Evolutionary conservation across 2,797 vertebrate species (phyloP).

Genomic region (Spinus olivaceus): DNA sequence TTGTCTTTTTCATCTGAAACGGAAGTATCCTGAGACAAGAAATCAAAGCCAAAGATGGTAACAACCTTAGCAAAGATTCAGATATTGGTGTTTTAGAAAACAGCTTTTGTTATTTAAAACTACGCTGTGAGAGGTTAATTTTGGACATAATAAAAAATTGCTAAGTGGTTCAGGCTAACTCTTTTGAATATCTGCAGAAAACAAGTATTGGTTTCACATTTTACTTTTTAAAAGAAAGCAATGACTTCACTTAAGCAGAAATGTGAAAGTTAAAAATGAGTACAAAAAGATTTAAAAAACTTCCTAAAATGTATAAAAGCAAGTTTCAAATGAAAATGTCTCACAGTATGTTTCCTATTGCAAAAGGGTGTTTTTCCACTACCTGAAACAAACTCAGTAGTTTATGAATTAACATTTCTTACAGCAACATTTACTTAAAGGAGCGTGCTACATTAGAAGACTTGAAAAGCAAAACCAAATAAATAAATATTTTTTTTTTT

Average conservation of each 20-base stretch:
- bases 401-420: not conserved
- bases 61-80: not conserved
- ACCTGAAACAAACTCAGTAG: not conserved
- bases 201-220: not conserved
- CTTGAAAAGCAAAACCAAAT: not conserved
- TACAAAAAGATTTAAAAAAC: not conserved
- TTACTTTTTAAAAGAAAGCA: not conserved
- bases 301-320: not conserved
- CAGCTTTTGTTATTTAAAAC: not conserved
- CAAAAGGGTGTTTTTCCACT: not conserved
- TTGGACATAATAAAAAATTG: not conserved
- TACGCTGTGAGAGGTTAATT: not conserved
- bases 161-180: not conserved
- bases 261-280: not conserved
- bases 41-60: not conserved
- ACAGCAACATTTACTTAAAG: not conserved
- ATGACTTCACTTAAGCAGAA: not conserved
- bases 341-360: not conserved
- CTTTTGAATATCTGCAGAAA: not conserved
- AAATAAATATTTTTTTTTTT: not conserved
- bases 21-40: not conserved
- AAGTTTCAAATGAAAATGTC: not conserved
- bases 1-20: not conserved
- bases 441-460: not conserved
- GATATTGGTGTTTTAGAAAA: not conserved